Evolutionary conservation across 2,888 invertebrate genomes (phyloP).

Genomic region (Drosophila setosimentum): DNA sequence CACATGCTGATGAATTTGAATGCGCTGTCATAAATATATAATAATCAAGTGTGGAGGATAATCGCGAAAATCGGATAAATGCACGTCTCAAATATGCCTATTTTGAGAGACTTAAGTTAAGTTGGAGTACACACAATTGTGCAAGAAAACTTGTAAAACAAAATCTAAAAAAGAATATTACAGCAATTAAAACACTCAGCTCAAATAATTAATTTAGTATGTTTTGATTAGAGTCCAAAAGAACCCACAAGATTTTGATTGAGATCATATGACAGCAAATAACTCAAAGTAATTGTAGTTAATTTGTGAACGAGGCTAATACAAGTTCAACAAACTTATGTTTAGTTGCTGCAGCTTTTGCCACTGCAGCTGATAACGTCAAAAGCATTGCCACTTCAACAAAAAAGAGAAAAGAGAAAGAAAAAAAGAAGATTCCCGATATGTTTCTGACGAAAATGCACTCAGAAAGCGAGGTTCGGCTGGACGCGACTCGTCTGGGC

Average conservation of each 20-base stretch:
- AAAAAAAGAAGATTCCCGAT: not conserved
- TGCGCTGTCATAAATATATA: no score
- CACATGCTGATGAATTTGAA: no score
- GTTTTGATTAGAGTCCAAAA: not conserved
- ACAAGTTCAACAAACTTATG: not conserved
- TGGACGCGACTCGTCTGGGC: not conserved
- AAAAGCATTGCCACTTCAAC: slow-evolving; percentile 28
- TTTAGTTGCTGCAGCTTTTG: not conserved
- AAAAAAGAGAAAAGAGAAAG: not conserved
- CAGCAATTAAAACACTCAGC: not conserved
- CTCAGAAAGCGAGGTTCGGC: slow-evolving; percentile 2
- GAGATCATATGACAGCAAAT: not conserved
- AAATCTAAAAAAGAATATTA: no score
- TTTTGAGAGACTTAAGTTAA: no score
- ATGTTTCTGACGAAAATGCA: slow-evolving; percentile 26
- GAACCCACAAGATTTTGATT: not conserved
- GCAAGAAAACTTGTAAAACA: no score
- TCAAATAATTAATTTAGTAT: not conserved
- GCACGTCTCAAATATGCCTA: no score
- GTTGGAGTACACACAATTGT: no score
- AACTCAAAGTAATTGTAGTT: not conserved
- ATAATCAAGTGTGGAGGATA: no score
- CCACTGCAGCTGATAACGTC: slow-evolving; percentile 35
- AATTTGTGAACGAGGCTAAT: not conserved
- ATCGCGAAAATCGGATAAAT: no score